These are phyloP conservation scores for Onthophagus sagittarius DNA, from an alignment of 2,888 invertebrate species.

Conservation along the genomic window DNA sequence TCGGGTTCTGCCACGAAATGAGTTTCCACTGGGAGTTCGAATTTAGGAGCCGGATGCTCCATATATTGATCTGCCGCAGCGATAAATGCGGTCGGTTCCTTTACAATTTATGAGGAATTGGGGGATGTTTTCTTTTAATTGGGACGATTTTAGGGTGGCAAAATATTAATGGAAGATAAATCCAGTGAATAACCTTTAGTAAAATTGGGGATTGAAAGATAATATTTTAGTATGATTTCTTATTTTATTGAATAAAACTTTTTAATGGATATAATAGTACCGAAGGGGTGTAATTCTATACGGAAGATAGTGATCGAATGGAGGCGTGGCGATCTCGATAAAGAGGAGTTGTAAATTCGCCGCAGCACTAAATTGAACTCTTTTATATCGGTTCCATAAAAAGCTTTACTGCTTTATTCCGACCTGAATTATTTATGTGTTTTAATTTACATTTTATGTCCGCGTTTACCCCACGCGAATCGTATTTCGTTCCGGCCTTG, in stretches of 20 bases:
- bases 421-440: slow-evolving; percentile 6
- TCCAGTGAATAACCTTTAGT: no score
- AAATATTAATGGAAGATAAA: not conserved
- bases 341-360: slow-evolving; percentile 3
- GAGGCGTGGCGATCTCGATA: not conserved
- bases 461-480: slow-evolving; percentile 1
- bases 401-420: slow-evolving; percentile 1
- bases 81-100: not conserved
- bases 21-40: not conserved
- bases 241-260: no score
- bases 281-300: not conserved
- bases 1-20: not conserved
- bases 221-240: no score
- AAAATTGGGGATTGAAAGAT: no score
- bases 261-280: not conserved
- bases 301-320: not conserved
- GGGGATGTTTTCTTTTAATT: not conserved
- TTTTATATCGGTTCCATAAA: not conserved
- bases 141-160: not conserved
- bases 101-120: not conserved
- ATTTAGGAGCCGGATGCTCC: not conserved
- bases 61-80: not conserved
- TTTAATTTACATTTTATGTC: slow-evolving; percentile 8
- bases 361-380: slow-evolving; percentile 6
- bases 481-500: not conserved